These are phyloP conservation scores for Paedocypris sp. DNA, from an alignment of 2,113 vertebrate genomes.

Conservation along the genomic window DNA sequence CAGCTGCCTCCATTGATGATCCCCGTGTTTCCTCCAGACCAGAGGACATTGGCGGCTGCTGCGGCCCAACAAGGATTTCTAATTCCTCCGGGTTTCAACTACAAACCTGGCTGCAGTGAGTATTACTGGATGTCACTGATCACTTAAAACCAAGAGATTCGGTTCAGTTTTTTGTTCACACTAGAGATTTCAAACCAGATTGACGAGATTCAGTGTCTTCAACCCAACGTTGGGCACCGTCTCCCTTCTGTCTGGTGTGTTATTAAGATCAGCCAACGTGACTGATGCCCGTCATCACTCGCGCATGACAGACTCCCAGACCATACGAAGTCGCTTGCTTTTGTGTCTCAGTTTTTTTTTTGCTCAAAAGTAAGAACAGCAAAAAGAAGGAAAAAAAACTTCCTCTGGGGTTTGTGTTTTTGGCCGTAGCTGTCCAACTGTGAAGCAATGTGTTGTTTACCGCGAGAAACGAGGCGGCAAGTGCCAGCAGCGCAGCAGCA, in stretches of 20 bases:
- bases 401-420: conserved; percentile 48
- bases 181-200: conserved; percentile 30
- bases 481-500: conserved; percentile 41
- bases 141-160: neutral
- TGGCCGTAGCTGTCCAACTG: conserved; percentile 62
- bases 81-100: conserved; percentile 96
- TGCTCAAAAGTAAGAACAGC: conserved; percentile 37
- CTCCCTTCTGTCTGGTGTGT: conserved; percentile 29
- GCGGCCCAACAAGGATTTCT: conserved; percentile 96
- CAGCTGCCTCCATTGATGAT: conserved; percentile 97
- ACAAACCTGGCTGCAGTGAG: conserved; percentile 98
- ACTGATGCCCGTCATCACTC: conserved; percentile 22
- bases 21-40: conserved; percentile 93
- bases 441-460: conserved; percentile 75
- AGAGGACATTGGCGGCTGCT: conserved; percentile 91
- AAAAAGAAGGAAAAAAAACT: conserved; percentile 49
- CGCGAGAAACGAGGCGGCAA: conserved; percentile 46
- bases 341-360: conserved; percentile 50
- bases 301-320: conserved; percentile 25
- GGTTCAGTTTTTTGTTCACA: conserved; percentile 15
- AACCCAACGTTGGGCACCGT: conserved; percentile 27
- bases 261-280: conserved; percentile 27
- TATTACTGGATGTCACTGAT: conserved; percentile 30
- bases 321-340: conserved; percentile 21
- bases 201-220: conserved; percentile 30